phyloP scores from a whole-genome alignment of 1,140 invertebrate genomes.

The Stenopsyche tienmushanensis region DNA sequence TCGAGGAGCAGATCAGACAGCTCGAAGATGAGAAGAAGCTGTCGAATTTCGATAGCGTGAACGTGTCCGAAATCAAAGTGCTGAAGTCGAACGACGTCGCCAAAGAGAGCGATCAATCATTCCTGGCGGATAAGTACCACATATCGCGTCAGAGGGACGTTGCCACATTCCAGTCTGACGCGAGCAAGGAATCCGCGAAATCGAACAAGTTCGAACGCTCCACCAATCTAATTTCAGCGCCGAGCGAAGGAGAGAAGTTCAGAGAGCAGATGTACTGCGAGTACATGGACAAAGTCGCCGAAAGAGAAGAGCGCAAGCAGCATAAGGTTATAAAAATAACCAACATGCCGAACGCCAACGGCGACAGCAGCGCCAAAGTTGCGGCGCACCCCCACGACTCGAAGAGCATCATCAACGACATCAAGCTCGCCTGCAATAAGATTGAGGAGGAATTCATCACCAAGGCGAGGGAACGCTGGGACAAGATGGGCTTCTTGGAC shows the following conservation, averaged over 20 bases:
- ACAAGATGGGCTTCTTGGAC: slow-evolving; percentile 60
- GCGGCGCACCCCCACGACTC: background rate
- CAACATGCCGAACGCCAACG: slow-evolving; percentile 38
- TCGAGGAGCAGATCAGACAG: slow-evolving; percentile 61
- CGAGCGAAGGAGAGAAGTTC: slow-evolving; percentile 64
- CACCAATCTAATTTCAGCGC: slow-evolving; percentile 48
- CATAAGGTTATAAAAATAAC: slow-evolving; percentile 77
- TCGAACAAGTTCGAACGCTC: slow-evolving; percentile 41
- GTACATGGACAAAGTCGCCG: slow-evolving; percentile 74
- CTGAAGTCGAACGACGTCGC: slow-evolving; percentile 43
- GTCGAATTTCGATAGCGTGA: slow-evolving; percentile 24
- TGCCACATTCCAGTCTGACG: slow-evolving; percentile 33
- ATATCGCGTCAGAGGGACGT: slow-evolving; percentile 42
- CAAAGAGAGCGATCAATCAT: slow-evolving; percentile 46
- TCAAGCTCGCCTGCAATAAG: slow-evolving; percentile 55
- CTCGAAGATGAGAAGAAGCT: slow-evolving; percentile 59
- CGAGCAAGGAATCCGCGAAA: slow-evolving; percentile 41
- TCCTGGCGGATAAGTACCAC: slow-evolving; percentile 39
- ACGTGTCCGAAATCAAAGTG: slow-evolving; percentile 13
- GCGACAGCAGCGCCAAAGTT: background rate
- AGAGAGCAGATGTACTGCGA: slow-evolving; percentile 79
- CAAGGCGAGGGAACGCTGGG: slow-evolving; percentile 62
- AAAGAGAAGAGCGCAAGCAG: slow-evolving; percentile 73
- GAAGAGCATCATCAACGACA: slow-evolving; percentile 42
- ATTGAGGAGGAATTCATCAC: slow-evolving; percentile 74